These are phyloP conservation scores for Cirrhinus mrigala DNA, from an alignment of 2,797 vertebrate genomes.

Conservation along the genomic window DNA sequence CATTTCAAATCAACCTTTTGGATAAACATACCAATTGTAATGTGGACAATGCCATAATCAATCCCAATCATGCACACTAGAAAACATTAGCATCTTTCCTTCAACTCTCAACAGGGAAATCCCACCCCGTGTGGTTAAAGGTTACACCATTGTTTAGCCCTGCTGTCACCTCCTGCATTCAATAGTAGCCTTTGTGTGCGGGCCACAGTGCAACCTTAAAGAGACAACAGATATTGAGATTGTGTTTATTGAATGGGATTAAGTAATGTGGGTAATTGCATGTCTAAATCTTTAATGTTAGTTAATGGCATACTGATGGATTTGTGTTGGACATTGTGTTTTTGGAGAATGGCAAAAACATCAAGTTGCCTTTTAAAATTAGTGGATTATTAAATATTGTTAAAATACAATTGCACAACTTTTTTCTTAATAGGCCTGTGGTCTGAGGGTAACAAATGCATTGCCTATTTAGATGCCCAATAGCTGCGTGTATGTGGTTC, in stretches of 20 bases:
- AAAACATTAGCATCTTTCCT: background rate
- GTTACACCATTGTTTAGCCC: slow-evolving; percentile 2
- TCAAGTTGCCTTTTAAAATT: background rate
- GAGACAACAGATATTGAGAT: slow-evolving; percentile 1
- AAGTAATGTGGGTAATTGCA: background rate
- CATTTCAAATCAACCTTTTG: background rate
- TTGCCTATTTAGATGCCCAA: background rate
- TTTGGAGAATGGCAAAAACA: background rate
- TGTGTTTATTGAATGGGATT: background rate
- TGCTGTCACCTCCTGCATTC: background rate
- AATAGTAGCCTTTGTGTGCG: background rate
- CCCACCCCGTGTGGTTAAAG: background rate
- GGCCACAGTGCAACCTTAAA: background rate
- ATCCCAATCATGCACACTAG: background rate
- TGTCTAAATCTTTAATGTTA: background rate
- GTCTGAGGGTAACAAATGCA: background rate
- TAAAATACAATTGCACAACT: background rate
- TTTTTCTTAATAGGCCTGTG: background rate
- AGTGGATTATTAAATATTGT: background rate
- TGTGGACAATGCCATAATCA: background rate
- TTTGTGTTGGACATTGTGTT: background rate
- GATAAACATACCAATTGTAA: background rate
- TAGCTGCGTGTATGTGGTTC: background rate
- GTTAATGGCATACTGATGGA: background rate
- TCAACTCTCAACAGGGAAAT: background rate